Percentiles rank a stretch among this genome's conserved stretches.
Conservation (phyloP, 2,888 invertebrate genomes). For the Drosophila leonis region DNA sequence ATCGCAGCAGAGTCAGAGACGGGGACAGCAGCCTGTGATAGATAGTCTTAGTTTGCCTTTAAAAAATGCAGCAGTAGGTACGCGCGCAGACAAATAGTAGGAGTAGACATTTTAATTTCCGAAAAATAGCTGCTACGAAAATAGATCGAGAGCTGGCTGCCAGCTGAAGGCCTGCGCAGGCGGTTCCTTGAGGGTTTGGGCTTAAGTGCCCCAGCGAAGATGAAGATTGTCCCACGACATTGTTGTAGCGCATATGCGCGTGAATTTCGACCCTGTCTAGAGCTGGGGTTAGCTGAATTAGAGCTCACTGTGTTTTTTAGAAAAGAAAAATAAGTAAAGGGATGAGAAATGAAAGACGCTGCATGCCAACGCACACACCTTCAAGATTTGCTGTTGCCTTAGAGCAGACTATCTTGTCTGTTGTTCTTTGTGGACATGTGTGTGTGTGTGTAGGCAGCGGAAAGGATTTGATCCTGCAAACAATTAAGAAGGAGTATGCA, state of each 20-base stretch:
- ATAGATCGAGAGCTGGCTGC: conserved; percentile 49
- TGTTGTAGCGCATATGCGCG: conserved; percentile 44
- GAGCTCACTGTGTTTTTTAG: conserved; percentile 42
- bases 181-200: conserved; percentile 39
- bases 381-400: conserved; percentile 29
- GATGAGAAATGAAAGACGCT: conserved; percentile 41
- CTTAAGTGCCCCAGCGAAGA: conserved; percentile 52
- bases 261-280: conserved; percentile 11
- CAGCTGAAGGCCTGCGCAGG: conserved; percentile 54
- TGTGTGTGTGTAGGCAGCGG: conserved; percentile 70
- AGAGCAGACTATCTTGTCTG: conserved; percentile 47
- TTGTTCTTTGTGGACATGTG: conserved; percentile 43
- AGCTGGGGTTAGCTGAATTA: conserved; percentile 40
- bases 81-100: conserved; percentile 73
- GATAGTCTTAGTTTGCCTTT: conserved; percentile 53
- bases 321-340: conserved; percentile 29
- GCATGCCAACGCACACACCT: conserved; percentile 59
- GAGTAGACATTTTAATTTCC: conserved; percentile 80
- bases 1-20: conserved; percentile 38
- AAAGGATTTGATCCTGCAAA: conserved; percentile 59
- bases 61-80: conserved; percentile 55
- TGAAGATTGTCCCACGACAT: conserved; percentile 30
- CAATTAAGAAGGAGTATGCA: conserved; percentile 60
- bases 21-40: conserved; percentile 54
- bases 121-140: conserved; percentile 57